Base-by-base conservation (phyloP, 2,797 vertebrate genomes). In the Otolemur crassicaudatus region DNA sequence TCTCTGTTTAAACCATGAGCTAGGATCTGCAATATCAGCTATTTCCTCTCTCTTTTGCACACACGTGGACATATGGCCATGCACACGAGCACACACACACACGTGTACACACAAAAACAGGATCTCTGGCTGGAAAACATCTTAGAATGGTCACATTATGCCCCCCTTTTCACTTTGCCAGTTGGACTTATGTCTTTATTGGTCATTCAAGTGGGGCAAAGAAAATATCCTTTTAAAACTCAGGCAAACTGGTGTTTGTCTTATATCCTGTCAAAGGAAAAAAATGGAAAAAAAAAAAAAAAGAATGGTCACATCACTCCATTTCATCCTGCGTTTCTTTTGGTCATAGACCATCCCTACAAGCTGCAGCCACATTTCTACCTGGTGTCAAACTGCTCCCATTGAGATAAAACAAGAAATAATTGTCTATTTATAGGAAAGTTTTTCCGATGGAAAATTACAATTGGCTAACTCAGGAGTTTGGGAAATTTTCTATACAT, bases 401-500 rank as follows among this genome's bases (percentile, higher is more conserved):
- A 13, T 58, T 94, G 91, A 63, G n/a, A 22, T n/a, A 70, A 83
- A 92, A 94, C 23, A 94, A 73, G 5, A 73, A 43, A 65, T 13
- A 89, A 58, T 4, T 49, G 29, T 87, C 79, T 53, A 0, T 85
- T 5, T 90, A 67, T 84, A 10, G 90, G 87, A 86, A 40, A 9
- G 84, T 77, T 87, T 91, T 87, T 75, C 61, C 58, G 73, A 34
- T 29, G 49, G n/a, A 70, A 95, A 95, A 56, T 96, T 95, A 89
- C 80, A 31, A 53, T 82, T 90, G 86, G 76, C 14, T 95, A 92
- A 94, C 69, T 58, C 0, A 92, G 63, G 79, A 61, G 1, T 5
- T 76, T 93, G 87, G 82, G 82, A 95, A 56, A 89, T 91, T 97
- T 91, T 97, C 86, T 0, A 4, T 96, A 96, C 95, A 97, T 97